phyloP scores from a whole-genome alignment of 2,113 vertebrate genomes.

The Solea senegalensis region DNA sequence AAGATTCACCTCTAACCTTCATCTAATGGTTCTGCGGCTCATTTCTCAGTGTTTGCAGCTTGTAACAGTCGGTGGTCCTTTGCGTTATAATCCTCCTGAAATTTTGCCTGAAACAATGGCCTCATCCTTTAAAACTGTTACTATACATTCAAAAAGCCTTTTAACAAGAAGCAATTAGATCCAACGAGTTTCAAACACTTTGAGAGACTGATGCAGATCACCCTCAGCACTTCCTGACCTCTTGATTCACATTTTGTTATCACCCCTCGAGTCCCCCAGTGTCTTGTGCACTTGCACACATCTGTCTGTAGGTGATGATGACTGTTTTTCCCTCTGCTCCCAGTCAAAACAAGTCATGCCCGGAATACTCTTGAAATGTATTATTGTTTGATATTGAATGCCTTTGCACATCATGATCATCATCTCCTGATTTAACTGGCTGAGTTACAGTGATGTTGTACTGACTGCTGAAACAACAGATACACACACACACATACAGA shows the following conservation, averaged over 20 bases:
- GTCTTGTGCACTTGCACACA: slow-evolving; percentile 23
- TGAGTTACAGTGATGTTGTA: slow-evolving; percentile 37
- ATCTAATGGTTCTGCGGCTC: not conserved
- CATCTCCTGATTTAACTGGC: slow-evolving; percentile 60
- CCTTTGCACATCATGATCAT: slow-evolving; percentile 74
- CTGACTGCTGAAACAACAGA: slow-evolving; percentile 39
- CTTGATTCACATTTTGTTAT: not conserved
- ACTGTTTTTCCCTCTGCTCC: slow-evolving; percentile 20
- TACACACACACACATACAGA: slow-evolving; percentile 16
- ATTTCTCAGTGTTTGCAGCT: slow-evolving; percentile 31
- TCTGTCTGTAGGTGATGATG: slow-evolving; percentile 28
- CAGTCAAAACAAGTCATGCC: slow-evolving; percentile 44
- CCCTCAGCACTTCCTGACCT: slow-evolving; percentile 26
- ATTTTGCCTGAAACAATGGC: slow-evolving; percentile 16
- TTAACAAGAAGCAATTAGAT: slow-evolving; percentile 25
- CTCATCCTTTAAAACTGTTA: slow-evolving; percentile 16
- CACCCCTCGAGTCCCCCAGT: not conserved
- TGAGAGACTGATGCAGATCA: slow-evolving; percentile 17
- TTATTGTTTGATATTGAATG: slow-evolving; percentile 62
- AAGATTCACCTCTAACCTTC: not conserved
- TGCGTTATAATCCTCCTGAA: not conserved
- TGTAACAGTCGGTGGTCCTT: not conserved
- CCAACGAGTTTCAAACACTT: slow-evolving; percentile 29
- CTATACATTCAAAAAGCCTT: too few relatives aligned
- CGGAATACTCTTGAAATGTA: slow-evolving; percentile 59